These are phyloP conservation scores for Uromys caudimaculatus DNA, from an alignment of 2,797 vertebrate species.

Conservation along the genomic window DNA sequence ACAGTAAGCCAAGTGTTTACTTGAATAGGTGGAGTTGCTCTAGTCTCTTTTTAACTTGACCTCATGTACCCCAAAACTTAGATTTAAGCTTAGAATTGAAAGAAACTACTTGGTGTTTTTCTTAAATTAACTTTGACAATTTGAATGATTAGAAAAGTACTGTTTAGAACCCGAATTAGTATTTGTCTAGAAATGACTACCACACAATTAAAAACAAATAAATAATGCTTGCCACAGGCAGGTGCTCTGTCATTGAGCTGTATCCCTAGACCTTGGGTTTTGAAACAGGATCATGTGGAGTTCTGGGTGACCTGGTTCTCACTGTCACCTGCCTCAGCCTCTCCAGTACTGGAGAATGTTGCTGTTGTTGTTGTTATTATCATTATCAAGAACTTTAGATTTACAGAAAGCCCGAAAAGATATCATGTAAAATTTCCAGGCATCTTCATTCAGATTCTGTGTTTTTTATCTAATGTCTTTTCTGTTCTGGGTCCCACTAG, in stretches of 20 bases:
- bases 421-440: background rate
- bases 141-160: slow-evolving; percentile 47
- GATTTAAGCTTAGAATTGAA: slow-evolving; percentile 50
- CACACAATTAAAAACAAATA: background rate
- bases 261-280: background rate
- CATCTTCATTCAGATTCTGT: slow-evolving; percentile 11
- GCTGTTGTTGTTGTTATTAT: background rate
- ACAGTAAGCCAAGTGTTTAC: slow-evolving; percentile 18
- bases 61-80: background rate
- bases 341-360: background rate
- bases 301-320: background rate
- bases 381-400: slow-evolving; percentile 17
- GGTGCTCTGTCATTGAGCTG: background rate
- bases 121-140: slow-evolving; percentile 12
- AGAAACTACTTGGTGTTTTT: slow-evolving; percentile 49
- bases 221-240: background rate
- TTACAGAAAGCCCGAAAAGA: slow-evolving; percentile 27
- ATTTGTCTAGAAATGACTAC: slow-evolving; percentile 59
- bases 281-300: background rate
- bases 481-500: background rate
- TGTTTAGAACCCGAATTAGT: background rate
- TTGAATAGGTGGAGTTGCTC: slow-evolving; percentile 13
- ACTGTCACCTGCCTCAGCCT: no score
- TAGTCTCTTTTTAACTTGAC: slow-evolving; percentile 14
- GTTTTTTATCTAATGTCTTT: background rate